phyloP scores from a whole-genome alignment of 1,140 invertebrate species.

The Pomacea maculata region DNA sequence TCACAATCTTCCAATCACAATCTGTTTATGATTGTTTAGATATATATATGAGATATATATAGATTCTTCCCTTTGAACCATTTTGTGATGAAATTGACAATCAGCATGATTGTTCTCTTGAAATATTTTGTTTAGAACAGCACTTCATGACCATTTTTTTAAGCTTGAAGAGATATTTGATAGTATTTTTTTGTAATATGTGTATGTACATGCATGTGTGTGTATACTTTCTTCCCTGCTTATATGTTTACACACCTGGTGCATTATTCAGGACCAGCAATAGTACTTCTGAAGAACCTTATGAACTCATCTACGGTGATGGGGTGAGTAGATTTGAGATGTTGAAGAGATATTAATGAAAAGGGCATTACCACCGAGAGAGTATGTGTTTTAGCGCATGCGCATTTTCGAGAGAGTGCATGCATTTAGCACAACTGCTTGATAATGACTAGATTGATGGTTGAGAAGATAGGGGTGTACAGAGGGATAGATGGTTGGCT shows the following conservation, averaged over 20 bases:
- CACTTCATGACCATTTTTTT: not conserved
- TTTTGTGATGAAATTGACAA: not conserved
- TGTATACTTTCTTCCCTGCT: not conserved
- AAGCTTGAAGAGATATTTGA: not conserved
- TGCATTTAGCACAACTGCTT: no score
- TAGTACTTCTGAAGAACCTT: slow-evolving; percentile 16
- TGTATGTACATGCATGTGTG: not conserved
- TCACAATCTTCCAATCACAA: no score
- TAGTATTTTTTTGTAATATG: slow-evolving; percentile 24
- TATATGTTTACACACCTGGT: not conserved
- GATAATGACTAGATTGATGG: no score
- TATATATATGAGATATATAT: not conserved
- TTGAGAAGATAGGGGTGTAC: no score
- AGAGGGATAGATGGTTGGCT: no score
- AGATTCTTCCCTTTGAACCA: not conserved
- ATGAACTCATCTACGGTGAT: slow-evolving; percentile 31
- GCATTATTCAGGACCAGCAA: slow-evolving; percentile 16
- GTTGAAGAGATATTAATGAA: no score
- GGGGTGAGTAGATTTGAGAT: slow-evolving; percentile 13
- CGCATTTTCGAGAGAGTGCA: no score
- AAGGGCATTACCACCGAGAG: no score
- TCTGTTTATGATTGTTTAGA: not conserved
- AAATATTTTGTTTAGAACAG: not conserved
- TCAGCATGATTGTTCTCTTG: no score
- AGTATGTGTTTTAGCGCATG: no score